A percentile compares a stretch with the other conserved stretches of the same genome.
Evolutionary conservation across 2,888 invertebrate genomes (phyloP).

Genomic region (Marronus borbonicus): DNA sequence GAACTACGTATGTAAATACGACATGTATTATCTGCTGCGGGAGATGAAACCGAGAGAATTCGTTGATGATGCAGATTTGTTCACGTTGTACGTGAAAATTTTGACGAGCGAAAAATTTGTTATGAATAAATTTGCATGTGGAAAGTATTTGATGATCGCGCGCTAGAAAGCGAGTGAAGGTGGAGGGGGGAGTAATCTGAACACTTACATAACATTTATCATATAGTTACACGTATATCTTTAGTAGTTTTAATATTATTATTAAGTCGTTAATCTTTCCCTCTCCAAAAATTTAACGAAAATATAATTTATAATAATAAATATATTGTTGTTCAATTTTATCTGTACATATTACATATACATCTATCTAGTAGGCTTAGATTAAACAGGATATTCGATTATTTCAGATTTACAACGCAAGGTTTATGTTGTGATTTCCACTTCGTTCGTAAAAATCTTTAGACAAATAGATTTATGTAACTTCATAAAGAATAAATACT

Average conservation of each 20-base stretch:
- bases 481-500: too few species aligned
- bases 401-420: background rate
- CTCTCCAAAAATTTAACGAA: constrained; percentile 59
- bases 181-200: background rate
- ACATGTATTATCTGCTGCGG: background rate
- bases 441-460: background rate
- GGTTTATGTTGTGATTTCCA: constrained; percentile 14
- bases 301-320: constrained; percentile 50
- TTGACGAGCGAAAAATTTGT: constrained; percentile 21
- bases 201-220: constrained; percentile 26
- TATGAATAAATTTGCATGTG: constrained; percentile 23
- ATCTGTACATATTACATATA: constrained; percentile 3
- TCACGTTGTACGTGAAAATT: background rate
- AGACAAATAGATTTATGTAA: background rate
- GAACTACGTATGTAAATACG: background rate
- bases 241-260: constrained; percentile 42
- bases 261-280: constrained; percentile 66
- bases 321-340: constrained; percentile 35
- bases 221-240: constrained; percentile 17
- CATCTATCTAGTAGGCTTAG: constrained; percentile 26
- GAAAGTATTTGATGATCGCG: background rate
- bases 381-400: constrained; percentile 30
- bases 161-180: too few species aligned
- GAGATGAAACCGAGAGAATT: background rate
- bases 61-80: background rate